Evolutionary conservation across 2,113 vertebrate genomes (phyloP).

Genomic region (Notarius quadriscutis): DNA sequence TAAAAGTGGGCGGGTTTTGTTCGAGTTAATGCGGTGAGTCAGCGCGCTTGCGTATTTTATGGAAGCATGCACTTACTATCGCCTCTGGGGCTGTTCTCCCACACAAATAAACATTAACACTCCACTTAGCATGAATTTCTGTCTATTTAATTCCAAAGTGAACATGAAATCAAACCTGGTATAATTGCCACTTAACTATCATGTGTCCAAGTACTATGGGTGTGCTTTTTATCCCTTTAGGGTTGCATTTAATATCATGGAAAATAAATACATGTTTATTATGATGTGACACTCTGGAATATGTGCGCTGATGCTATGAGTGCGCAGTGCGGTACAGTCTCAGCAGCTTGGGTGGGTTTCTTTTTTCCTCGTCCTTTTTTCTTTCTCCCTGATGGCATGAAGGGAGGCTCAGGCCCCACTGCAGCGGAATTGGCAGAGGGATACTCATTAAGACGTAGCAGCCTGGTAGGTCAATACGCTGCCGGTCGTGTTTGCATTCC

Average conservation of each 20-base stretch:
- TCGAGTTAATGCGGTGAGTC: conserved; percentile 36
- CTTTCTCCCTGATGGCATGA: conserved; percentile 21
- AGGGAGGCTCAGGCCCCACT: conserved; percentile 24
- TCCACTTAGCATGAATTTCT: neutral
- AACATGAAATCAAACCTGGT: neutral
- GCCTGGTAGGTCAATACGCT: conserved; percentile 54
- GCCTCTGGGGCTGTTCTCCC: conserved; percentile 11
- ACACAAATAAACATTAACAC: conserved; percentile 1
- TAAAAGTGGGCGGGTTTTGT: conserved; percentile 19
- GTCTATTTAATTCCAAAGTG: neutral
- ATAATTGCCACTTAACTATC: neutral
- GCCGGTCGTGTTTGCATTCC: conserved; percentile 54
- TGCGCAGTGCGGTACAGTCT: conserved; percentile 16
- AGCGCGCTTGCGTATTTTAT: conserved; percentile 5
- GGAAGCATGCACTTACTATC: conserved; percentile 12
- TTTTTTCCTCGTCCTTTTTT: neutral
- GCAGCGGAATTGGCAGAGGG: conserved; percentile 47
- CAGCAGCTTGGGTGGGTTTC: neutral
- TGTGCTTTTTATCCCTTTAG: neutral
- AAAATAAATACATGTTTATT: neutral
- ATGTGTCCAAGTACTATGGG: too few relatives aligned
- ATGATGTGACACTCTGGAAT: neutral
- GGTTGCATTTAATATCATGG: neutral
- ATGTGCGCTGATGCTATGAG: neutral
- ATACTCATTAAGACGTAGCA: conserved; percentile 57